Base-by-base conservation (phyloP, 1,140 invertebrate species). In the Adelges cooleyi region DNA sequence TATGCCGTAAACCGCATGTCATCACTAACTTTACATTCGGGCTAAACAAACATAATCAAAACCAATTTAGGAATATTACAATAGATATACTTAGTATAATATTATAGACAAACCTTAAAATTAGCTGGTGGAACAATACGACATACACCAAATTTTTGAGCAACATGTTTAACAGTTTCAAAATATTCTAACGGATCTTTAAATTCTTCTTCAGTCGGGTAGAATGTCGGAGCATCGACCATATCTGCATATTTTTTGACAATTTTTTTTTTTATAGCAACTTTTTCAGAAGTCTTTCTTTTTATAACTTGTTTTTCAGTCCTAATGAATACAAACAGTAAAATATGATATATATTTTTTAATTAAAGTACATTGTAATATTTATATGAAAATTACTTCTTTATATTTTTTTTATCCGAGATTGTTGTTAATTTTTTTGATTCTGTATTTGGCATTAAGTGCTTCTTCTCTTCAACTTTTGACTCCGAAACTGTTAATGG, bases 171-270 rank as follows among this genome's bases (percentile, higher is more conserved):
- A 22, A 96, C 93, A 68, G 86, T 84, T 67, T 90, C 85, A 67
- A 96, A 91, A 70, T 91, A 97, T 68, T 86, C 83, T 2, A 96
- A 77, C 0, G 93, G 92, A 79, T 96, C 90, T 73, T 87, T 82
- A 71, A 94, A 94, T 73, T 94, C 90, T 71, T 86, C 85, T 70
- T 87, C 87, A 0, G 83, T 83, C 1, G 90, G 91, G 72, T 85
- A 80, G 75, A 90, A 95, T 0, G 84, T 83, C 1, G 89, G 89
- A 15, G 89, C 90, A 72, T 92, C 87, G 0, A 88, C 84, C 65
- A 91, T 77, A 65, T 81, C 77, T 11, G 81, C 78, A 36, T 75
- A 73, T 70, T 77, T 76, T 65, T 78, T 77, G 1, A 40, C 15
- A 10, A 9, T 53, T 29, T 49, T 51, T 25, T 29, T 50, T 10